Base-by-base conservation (phyloP, 2,888 invertebrate species). In the Drosophila cracens region DNA sequence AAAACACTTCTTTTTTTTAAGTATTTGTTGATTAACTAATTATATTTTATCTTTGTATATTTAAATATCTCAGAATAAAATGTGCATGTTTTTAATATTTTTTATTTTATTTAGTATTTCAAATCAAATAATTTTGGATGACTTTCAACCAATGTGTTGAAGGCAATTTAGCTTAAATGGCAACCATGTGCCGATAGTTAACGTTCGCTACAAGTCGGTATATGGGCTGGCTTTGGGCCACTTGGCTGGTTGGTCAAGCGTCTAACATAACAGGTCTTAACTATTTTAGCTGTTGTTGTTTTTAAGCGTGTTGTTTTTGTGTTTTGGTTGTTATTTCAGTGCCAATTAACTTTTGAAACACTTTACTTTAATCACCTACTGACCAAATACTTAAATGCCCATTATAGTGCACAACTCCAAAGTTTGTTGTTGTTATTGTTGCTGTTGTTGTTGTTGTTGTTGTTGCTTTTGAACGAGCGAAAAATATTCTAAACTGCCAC, bases 271-370 rank as follows among this genome's bases (percentile, higher is more conserved):
- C 85, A 69, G 81, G 74, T 81, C 65, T 71, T 71, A 77, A 73
- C 81, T 63, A 77, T 74, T 68, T 79, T 76, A 48, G 43, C 27
- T 7, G 38, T 16, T 27, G 29, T 16, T 40, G 27, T 16, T 56
- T 56, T 27, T 11, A 56, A 38, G 13, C 27, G 27, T 51, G 59
- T 46, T 16, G 49, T 21, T 13, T 36, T 51, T 63, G 59, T 69
- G 63, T 61, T 72, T 64, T 46, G 62, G 52, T 31, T 69, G 60
- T 36, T 71, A 63, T 77, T 85, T 69, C 68, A 78, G 54, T 72
- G 76, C 74, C 88, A 87, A 89, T 87, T 87, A 87, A 87, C 79
- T 87, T 87, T 82, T 74, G 76, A 89, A 89, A 87, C 86, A 85
- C 83, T 87, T 89, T 76, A 82, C 65, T 89, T 85, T 89, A 89